phyloP scores from a whole-genome alignment of 1,140 invertebrate genomes.

The Lamellibrachia luymesi region DNA sequence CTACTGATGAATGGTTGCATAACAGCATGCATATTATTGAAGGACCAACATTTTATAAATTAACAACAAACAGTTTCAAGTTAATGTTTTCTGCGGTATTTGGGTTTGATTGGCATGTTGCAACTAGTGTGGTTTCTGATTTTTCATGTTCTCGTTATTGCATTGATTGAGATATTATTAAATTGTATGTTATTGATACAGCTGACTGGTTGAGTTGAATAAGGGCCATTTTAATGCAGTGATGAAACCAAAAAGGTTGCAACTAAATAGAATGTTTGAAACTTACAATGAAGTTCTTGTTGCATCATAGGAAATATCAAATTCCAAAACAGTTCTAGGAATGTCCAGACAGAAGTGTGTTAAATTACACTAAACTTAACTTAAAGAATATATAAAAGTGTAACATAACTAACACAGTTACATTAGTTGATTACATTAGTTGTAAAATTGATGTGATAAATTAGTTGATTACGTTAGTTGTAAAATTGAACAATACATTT shows the following conservation, averaged over 20 bases:
- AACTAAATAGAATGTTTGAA: not conserved
- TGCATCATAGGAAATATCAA: not conserved
- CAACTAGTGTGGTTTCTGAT: not conserved
- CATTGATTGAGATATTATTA: not conserved
- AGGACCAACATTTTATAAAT: not conserved
- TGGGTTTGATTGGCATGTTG: not conserved
- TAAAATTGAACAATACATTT: too few species aligned
- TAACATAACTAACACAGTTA: too few species aligned
- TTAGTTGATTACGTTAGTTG: too few species aligned
- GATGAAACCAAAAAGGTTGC: not conserved
- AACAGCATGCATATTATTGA: not conserved
- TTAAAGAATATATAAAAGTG: not conserved
- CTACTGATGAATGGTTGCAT: not conserved
- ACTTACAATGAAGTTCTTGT: not conserved
- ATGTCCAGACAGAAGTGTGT: not conserved
- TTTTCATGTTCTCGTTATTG: not conserved
- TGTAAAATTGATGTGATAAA: too few species aligned
- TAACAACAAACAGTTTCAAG: not conserved
- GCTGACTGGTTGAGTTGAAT: too few species aligned
- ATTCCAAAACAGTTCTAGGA: not conserved
- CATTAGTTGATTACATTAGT: too few species aligned
- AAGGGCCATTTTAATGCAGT: not conserved
- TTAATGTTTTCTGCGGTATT: not conserved
- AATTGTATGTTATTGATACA: not conserved
- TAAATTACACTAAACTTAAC: not conserved